These are phyloP conservation scores for Thermophis baileyi DNA, from an alignment of 2,113 vertebrate species.

Conservation along the genomic window DNA sequence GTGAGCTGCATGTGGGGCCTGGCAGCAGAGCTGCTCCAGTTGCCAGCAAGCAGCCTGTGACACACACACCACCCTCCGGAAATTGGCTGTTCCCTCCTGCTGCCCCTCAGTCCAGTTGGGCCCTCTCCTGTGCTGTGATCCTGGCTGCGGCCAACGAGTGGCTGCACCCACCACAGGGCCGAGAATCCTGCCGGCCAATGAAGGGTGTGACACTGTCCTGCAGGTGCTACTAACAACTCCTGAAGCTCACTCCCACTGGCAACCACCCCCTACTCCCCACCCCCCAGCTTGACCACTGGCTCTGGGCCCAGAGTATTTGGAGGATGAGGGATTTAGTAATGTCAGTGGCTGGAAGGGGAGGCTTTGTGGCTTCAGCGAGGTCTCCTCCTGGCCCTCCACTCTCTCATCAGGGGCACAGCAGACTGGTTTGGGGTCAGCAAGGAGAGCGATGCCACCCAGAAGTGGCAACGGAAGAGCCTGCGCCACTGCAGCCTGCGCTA, in stretches of 20 bases:
- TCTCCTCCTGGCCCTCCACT: neutral
- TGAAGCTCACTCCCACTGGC: neutral
- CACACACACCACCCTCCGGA: neutral
- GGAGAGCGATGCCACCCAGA: conserved; percentile 90
- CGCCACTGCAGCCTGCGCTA: conserved; percentile 97
- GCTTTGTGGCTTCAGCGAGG: neutral
- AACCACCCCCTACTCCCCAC: neutral
- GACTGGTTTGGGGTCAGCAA: conserved; percentile 99
- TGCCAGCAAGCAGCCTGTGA: neutral
- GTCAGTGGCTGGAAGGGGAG: neutral
- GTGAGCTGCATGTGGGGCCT: conserved; percentile 35
- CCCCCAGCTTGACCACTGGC: rapidly evolving
- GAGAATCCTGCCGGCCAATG: neutral
- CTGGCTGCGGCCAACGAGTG: too few species aligned
- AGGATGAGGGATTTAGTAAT: neutral
- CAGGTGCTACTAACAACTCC: neutral
- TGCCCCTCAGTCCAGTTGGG: neutral
- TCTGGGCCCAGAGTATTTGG: neutral
- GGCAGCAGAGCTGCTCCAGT: neutral
- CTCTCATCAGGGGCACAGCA: conserved; percentile 85
- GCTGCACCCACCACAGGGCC: neutral
- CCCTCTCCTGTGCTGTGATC: neutral
- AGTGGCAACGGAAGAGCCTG: conserved; percentile 97
- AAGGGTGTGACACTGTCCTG: neutral
- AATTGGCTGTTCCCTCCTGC: neutral